phyloP scores from a whole-genome alignment of 2,797 vertebrate genomes.

The Allobates femoralis region DNA sequence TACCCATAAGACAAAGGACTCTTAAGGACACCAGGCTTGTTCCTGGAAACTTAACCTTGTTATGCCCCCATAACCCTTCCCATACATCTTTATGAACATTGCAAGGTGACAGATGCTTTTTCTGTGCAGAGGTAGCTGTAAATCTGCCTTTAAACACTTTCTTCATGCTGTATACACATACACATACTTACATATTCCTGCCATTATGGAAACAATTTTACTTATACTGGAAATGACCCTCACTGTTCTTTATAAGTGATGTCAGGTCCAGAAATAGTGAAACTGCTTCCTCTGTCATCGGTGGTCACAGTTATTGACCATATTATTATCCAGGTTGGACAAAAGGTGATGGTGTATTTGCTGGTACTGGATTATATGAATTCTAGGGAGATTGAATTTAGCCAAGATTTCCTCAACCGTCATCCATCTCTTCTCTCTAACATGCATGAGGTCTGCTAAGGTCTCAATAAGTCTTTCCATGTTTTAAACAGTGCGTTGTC shows the following conservation, averaged over 20 bases:
- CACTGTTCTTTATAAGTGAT: background rate
- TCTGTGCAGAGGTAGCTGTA: background rate
- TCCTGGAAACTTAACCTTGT: background rate
- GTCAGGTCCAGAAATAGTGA: background rate
- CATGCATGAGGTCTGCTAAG: too few species aligned
- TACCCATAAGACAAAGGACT: background rate
- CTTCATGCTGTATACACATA: background rate
- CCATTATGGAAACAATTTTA: constrained; percentile 10
- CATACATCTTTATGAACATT: background rate
- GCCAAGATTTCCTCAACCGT: too few species aligned
- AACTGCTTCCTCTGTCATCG: background rate
- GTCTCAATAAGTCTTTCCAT: too few species aligned
- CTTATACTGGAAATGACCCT: background rate
- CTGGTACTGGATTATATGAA: too few species aligned
- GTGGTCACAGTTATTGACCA: background rate
- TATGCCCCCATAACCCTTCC: background rate
- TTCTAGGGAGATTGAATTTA: too few species aligned
- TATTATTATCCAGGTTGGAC: too few species aligned
- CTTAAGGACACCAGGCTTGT: background rate
- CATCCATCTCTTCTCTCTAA: too few species aligned
- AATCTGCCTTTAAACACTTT: background rate
- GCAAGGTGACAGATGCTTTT: background rate
- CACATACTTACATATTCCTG: background rate
- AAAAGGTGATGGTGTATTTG: too few species aligned
- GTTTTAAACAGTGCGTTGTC: too few species aligned